These are phyloP conservation scores for Coleophora deauratella DNA, from an alignment of 2,888 invertebrate genomes.

Conservation along the genomic window DNA sequence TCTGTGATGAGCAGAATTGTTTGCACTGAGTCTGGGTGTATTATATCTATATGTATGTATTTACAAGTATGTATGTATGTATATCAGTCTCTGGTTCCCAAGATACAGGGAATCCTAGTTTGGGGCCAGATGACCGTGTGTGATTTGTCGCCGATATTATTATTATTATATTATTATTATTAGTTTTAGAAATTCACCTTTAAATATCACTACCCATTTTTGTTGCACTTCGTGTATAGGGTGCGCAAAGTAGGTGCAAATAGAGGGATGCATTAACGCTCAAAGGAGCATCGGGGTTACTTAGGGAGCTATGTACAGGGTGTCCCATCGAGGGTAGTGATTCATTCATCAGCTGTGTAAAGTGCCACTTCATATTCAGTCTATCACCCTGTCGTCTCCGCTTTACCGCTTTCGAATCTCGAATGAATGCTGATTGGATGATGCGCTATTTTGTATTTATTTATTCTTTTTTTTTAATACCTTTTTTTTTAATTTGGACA, in stretches of 20 bases:
- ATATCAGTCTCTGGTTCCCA: too few relatives aligned
- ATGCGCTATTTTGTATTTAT: constrained; percentile 27
- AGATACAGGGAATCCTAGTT: too few relatives aligned
- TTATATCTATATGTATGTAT: too few relatives aligned
- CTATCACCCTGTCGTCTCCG: constrained; percentile 45
- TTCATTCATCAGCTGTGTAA: constrained; percentile 64
- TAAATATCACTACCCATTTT: too few relatives aligned
- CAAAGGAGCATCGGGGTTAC: constrained; percentile 8
- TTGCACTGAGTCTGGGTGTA: too few relatives aligned
- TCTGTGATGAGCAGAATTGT: too few relatives aligned
- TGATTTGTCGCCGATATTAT: too few relatives aligned
- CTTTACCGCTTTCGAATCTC: constrained; percentile 35
- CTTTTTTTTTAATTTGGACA: neutral
- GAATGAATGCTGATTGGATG: constrained; percentile 44
- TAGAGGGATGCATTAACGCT: constrained; percentile 5
- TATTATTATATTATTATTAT: too few relatives aligned
- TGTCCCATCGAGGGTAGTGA: constrained; percentile 41
- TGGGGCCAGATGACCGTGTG: too few relatives aligned
- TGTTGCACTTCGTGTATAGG: too few relatives aligned
- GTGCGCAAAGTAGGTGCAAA: constrained; percentile 12
- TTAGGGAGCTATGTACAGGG: constrained; percentile 6
- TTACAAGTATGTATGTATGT: too few relatives aligned
- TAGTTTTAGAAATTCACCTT: too few relatives aligned
- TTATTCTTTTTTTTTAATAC: constrained; percentile 18
- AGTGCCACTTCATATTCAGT: constrained; percentile 62